Conservation (phyloP, 2,113 vertebrate genomes). For the Dinomys branickii region DNA sequence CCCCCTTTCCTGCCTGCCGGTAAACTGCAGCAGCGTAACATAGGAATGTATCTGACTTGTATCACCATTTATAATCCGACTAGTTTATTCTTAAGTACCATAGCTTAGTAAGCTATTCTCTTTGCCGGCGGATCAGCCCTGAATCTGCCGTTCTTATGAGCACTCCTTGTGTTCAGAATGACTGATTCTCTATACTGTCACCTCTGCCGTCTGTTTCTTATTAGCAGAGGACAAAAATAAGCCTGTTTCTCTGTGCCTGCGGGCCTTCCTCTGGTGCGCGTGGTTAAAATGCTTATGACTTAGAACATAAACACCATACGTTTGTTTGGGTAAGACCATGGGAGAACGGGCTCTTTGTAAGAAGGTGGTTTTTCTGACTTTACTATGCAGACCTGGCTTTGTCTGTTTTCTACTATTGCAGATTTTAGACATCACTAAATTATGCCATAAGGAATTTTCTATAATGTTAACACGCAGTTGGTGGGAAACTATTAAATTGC, state of each 20-base stretch:
- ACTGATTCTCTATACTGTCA: background rate
- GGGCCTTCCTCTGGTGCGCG: background rate
- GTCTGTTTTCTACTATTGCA: background rate
- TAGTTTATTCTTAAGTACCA: slow-evolving; percentile 32
- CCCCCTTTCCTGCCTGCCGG: background rate
- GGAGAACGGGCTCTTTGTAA: background rate
- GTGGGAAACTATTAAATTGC: slow-evolving; percentile 28
- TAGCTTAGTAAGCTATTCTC: background rate
- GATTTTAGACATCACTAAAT: slow-evolving; percentile 30
- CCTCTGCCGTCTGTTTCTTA: background rate
- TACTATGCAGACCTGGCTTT: background rate
- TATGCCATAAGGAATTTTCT: background rate
- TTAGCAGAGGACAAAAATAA: background rate
- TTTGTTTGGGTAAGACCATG: background rate
- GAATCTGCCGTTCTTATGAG: background rate
- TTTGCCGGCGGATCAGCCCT: background rate
- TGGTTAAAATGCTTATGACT: background rate
- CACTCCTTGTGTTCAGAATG: background rate
- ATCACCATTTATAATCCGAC: background rate
- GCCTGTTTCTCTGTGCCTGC: background rate
- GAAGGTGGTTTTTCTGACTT: slow-evolving; percentile 11
- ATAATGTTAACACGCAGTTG: background rate
- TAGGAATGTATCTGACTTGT: background rate
- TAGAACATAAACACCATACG: background rate
- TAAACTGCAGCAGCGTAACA: background rate